phyloP scores from a whole-genome alignment of 2,888 invertebrate species.

The Abscondita cerata region DNA sequence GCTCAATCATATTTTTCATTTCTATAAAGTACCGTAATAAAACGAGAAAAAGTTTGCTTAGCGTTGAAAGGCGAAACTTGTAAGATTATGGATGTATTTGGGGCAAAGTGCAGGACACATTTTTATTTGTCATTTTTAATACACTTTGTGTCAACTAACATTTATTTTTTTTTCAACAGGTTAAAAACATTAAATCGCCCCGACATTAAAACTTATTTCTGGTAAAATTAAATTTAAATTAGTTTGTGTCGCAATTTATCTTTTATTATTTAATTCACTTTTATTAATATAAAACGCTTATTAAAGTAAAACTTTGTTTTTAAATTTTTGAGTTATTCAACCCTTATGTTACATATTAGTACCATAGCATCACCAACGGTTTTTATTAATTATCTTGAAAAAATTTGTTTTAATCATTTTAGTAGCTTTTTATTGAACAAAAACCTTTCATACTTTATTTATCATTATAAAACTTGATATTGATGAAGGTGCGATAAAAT shows the following conservation, averaged over 20 bases:
- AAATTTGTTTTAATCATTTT: too few relatives aligned
- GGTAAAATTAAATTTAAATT: neutral
- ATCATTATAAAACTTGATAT: too few relatives aligned
- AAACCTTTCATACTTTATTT: too few relatives aligned
- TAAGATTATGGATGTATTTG: neutral
- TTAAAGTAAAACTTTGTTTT: too few relatives aligned
- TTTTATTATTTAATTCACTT: too few relatives aligned
- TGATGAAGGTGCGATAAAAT: too few relatives aligned
- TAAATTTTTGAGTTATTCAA: too few relatives aligned
- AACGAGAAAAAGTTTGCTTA: conserved; percentile 7
- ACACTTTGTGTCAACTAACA: neutral
- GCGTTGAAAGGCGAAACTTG: neutral
- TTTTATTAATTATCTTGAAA: too few relatives aligned
- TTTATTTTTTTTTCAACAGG: neutral
- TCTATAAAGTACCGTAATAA: conserved; percentile 20
- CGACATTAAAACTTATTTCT: neutral
- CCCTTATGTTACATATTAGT: too few relatives aligned
- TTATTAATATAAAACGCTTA: too few relatives aligned
- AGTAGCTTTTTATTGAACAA: too few relatives aligned
- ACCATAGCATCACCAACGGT: too few relatives aligned
- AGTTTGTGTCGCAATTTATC: neutral
- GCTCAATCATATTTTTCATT: conserved; percentile 23
- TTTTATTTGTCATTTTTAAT: neutral
- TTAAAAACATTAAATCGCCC: neutral
- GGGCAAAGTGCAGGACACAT: neutral